Percentiles rank a stretch among this genome's conserved stretches.
Conservation (phyloP, 2,797 vertebrate genomes). For the Myotis pilosus region DNA sequence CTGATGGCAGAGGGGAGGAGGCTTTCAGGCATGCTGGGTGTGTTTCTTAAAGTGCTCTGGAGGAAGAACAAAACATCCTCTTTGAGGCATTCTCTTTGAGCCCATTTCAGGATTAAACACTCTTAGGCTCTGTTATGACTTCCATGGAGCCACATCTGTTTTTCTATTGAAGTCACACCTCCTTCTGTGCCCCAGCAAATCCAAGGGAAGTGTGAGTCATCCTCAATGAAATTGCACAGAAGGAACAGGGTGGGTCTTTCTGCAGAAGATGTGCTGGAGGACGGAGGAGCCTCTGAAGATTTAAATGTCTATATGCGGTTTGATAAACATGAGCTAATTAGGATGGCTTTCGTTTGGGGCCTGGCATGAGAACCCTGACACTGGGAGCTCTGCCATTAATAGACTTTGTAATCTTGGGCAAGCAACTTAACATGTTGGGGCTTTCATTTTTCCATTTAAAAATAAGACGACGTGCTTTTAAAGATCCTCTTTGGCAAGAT, state of each 20-base stretch:
- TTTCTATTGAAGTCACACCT: conserved; percentile 48
- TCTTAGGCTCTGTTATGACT: conserved; percentile 28
- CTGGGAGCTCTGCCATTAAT: neutral
- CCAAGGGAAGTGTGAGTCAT: conserved; percentile 28
- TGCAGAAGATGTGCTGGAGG: neutral
- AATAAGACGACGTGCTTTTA: neutral
- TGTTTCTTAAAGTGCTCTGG: conserved; percentile 11
- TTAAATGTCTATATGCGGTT: neutral
- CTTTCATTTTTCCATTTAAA: conserved; percentile 50
- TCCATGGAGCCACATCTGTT: conserved; percentile 40
- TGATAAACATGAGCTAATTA: neutral
- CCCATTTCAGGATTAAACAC: conserved; percentile 30
- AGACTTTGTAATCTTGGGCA: neutral
- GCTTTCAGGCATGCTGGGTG: neutral
- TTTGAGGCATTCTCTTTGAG: conserved; percentile 29
- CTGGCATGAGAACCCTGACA: neutral
- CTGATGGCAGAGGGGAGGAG: neutral
- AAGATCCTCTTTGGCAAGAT: conserved; percentile 7
- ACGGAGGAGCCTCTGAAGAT: neutral
- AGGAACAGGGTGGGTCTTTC: neutral
- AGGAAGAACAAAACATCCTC: conserved; percentile 26
- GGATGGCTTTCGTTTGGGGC: neutral
- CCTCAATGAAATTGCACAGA: neutral
- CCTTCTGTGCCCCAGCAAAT: neutral
- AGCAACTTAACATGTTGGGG: conserved; percentile 36